These are phyloP conservation scores for Jaculus jaculus DNA, from an alignment of 2,113 vertebrate species.

Conservation along the genomic window DNA sequence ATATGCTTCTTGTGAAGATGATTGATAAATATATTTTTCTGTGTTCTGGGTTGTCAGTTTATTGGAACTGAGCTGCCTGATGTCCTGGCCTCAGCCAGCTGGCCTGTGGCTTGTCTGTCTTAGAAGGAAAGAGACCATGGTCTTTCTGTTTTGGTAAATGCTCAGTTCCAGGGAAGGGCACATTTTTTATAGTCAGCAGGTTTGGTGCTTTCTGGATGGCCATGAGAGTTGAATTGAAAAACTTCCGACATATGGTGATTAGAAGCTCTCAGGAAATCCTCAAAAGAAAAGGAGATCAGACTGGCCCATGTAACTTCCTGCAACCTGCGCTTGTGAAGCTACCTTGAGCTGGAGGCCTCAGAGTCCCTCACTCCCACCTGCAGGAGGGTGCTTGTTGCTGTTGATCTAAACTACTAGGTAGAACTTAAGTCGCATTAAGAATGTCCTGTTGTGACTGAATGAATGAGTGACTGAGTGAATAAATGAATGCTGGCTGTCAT, in stretches of 20 bases:
- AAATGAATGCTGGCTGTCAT: not conserved
- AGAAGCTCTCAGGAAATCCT: constrained; percentile 10
- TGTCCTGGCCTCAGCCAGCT: not conserved
- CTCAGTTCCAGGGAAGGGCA: not conserved
- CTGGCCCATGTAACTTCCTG: not conserved
- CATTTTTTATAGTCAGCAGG: not conserved
- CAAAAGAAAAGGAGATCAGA: not conserved
- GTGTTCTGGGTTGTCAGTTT: not conserved
- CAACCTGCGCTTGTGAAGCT: not conserved
- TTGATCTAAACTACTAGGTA: not conserved
- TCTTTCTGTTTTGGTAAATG: not conserved
- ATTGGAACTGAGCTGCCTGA: not conserved
- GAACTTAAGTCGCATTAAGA: not conserved
- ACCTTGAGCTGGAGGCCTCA: not conserved
- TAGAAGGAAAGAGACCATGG: not conserved
- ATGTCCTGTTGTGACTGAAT: not conserved
- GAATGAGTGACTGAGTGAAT: too few species aligned
- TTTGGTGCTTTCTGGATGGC: not conserved
- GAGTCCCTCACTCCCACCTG: not conserved
- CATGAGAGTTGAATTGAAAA: not conserved
- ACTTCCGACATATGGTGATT: not conserved
- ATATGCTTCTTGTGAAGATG: not conserved
- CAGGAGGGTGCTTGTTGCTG: not conserved
- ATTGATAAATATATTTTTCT: not conserved
- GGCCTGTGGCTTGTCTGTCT: not conserved